Percentiles rank a stretch among this genome's conserved stretches.
Evolutionary conservation across 1,140 invertebrate genomes (phyloP).

Genomic region (Gonatopus flavifemur): DNA sequence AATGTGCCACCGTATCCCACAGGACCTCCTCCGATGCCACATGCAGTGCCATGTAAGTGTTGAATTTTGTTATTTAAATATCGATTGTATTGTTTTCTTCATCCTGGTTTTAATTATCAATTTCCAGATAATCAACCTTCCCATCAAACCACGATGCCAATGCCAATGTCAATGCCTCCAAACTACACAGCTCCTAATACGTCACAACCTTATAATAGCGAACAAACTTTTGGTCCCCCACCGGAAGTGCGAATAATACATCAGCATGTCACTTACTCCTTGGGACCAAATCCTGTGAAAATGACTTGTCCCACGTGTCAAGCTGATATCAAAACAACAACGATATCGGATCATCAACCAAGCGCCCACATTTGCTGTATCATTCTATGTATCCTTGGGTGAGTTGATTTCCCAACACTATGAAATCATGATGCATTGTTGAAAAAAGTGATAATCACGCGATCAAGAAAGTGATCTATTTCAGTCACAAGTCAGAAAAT

Average conservation of each 20-base stretch:
- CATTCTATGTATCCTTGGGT: conserved; percentile 53
- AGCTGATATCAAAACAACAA: conserved; percentile 50
- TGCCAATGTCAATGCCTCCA: conserved; percentile 15
- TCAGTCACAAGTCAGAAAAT: too few species aligned
- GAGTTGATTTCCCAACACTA: too few species aligned
- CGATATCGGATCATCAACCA: conserved; percentile 51
- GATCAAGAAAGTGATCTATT: not conserved
- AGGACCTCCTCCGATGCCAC: conserved; percentile 26
- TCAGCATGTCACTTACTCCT: conserved; percentile 33
- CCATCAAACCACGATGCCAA: conserved; percentile 27
- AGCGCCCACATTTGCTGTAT: conserved; percentile 54
- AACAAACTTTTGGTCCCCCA: conserved; percentile 25
- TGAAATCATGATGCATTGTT: too few species aligned
- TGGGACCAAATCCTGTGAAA: conserved; percentile 46
- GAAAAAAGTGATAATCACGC: too few species aligned
- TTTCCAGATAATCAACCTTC: conserved; percentile 30
- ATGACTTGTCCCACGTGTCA: conserved; percentile 50
- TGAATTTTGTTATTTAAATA: conserved; percentile 11
- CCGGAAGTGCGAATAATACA: conserved; percentile 42
- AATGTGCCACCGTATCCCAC: conserved; percentile 34
- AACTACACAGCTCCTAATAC: conserved; percentile 12
- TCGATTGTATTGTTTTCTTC: not conserved
- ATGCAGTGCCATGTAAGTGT: conserved; percentile 31
- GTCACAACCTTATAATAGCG: conserved; percentile 9
- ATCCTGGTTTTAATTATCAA: too few species aligned